Conservation (phyloP, 2,797 vertebrate species). For the Sciurus vulgaris region DNA sequence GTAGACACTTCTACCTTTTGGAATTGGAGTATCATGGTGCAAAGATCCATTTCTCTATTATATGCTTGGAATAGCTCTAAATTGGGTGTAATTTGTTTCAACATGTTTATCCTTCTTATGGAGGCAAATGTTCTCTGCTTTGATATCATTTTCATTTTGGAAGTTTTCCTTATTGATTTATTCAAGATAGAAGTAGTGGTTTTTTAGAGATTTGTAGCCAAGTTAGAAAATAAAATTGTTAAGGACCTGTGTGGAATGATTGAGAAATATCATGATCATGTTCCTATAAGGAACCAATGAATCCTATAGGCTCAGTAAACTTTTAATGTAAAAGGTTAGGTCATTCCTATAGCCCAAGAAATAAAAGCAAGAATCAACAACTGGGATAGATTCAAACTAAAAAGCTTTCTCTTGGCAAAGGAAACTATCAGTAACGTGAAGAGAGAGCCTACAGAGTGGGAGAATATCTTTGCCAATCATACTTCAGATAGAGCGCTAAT, state of each 20-base stretch:
- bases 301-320: too few relatives aligned
- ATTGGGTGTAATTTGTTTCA: not conserved
- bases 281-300: not conserved
- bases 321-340: not conserved
- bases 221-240: slow-evolving; percentile 12
- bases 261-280: not conserved
- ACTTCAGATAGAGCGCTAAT: too few relatives aligned
- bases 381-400: too few relatives aligned
- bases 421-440: too few relatives aligned
- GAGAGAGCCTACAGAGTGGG: too few relatives aligned
- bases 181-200: not conserved
- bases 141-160: not conserved
- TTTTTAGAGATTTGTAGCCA: not conserved
- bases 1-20: not conserved
- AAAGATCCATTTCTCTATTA: not conserved
- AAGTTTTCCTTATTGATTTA: slow-evolving; percentile 13
- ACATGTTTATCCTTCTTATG: not conserved
- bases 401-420: too few relatives aligned
- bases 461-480: too few relatives aligned
- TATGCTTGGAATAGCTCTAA: not conserved
- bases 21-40: too few relatives aligned
- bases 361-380: too few relatives aligned
- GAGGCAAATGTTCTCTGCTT: not conserved
- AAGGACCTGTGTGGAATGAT: not conserved
- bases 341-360: too few relatives aligned